Evolutionary conservation across 2,888 invertebrate genomes (phyloP).

Genomic region (Athetis lepigone): DNA sequence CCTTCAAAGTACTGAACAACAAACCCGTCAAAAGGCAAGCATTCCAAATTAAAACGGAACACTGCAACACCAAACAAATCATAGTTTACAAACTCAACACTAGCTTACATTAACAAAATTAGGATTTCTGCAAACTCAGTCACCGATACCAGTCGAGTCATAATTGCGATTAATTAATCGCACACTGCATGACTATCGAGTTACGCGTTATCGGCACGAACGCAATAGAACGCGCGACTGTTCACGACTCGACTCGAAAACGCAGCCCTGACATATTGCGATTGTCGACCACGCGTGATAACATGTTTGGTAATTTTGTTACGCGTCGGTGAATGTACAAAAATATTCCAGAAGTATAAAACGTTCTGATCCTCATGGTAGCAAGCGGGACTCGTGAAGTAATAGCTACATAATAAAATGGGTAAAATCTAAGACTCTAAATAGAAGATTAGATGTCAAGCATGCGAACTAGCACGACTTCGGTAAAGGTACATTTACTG

Average conservation of each 20-base stretch:
- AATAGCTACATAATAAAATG: too few species aligned
- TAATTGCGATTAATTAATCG: constrained; percentile 52
- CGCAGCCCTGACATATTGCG: constrained; percentile 61
- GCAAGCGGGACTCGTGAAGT: too few species aligned
- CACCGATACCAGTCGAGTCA: constrained; percentile 28
- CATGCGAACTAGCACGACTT: too few species aligned
- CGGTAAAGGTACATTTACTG: too few species aligned
- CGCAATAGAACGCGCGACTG: constrained; percentile 22
- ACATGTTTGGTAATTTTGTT: constrained; percentile 58
- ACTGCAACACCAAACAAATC: constrained; percentile 24
- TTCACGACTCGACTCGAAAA: constrained; percentile 50
- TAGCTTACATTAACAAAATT: constrained; percentile 32
- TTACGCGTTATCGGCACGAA: constrained; percentile 38
- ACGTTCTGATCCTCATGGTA: too few species aligned
- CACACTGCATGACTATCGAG: constrained; percentile 30
- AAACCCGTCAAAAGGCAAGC: background rate
- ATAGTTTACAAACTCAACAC: constrained; percentile 32
- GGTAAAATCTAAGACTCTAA: too few species aligned
- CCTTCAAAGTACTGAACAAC: too few species aligned
- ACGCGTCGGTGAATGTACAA: constrained; percentile 11
- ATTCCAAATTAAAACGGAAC: constrained; percentile 21
- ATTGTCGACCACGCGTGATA: constrained; percentile 60
- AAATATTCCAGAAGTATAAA: constrained; percentile 27
- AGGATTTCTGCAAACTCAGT: constrained; percentile 52
- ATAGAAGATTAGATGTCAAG: too few species aligned